These are phyloP conservation scores for Rhynchophorus ferrugineus DNA, from an alignment of 1,140 invertebrate species.

Conservation along the genomic window DNA sequence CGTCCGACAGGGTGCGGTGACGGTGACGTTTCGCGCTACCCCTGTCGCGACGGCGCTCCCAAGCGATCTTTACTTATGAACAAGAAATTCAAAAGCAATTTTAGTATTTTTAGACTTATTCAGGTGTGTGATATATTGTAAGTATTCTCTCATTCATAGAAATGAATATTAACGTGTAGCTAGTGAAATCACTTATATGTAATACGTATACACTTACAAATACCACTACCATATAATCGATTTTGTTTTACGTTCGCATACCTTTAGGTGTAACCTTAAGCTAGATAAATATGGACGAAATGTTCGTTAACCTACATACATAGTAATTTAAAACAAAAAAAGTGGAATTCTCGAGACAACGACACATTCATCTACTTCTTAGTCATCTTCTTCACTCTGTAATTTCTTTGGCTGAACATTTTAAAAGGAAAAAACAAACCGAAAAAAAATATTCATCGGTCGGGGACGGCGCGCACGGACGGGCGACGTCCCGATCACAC, in stretches of 20 bases:
- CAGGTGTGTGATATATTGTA: constrained; percentile 34
- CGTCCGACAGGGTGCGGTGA: neutral
- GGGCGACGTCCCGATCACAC: no score
- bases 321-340: neutral
- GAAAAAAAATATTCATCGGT: no score
- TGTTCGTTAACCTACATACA: neutral
- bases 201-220: constrained; percentile 4
- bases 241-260: neutral
- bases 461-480: no score
- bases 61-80: no score
- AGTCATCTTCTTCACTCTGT: constrained; percentile 20
- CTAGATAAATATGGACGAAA: neutral
- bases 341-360: constrained; percentile 39
- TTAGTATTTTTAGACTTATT: constrained; percentile 35
- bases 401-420: constrained; percentile 19
- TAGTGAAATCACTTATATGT: constrained; percentile 2
- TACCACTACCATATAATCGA: neutral
- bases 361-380: constrained; percentile 36
- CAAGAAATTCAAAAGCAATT: constrained; percentile 32
- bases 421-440: constrained; percentile 2
- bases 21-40: no score
- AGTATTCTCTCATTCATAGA: constrained; percentile 21
- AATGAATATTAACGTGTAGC: constrained; percentile 12
- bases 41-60: neutral
- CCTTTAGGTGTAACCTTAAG: neutral